A percentile compares a stretch with the other conserved stretches of the same genome.
Evolutionary conservation across 2,888 invertebrate species (phyloP).

Genomic region (Metacarcinus magister): DNA sequence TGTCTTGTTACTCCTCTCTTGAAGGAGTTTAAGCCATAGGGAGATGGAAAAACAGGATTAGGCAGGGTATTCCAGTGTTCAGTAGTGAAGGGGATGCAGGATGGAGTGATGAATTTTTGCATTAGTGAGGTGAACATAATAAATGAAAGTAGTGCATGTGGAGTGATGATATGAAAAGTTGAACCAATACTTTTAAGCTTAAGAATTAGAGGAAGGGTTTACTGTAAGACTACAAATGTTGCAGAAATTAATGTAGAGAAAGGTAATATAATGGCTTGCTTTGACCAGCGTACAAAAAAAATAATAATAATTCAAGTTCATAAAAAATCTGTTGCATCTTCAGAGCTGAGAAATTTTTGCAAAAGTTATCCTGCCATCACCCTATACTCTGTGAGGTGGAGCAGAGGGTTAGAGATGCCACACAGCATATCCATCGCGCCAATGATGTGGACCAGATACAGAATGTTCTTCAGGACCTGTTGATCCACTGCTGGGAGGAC

Average conservation of each 20-base stretch:
- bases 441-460: constrained; percentile 79
- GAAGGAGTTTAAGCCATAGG: no score
- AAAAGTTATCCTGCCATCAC: constrained; percentile 78
- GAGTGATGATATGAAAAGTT: background rate
- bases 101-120: background rate
- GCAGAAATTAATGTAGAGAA: background rate
- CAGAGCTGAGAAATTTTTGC: constrained; percentile 81
- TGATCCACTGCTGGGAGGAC: constrained; percentile 78
- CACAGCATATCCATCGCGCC: constrained; percentile 55
- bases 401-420: constrained; percentile 52
- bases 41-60: background rate
- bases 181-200: background rate
- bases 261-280: no score
- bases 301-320: no score
- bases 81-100: background rate
- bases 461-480: constrained; percentile 79
- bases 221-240: background rate
- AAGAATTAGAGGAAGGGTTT: background rate
- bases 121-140: background rate
- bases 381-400: constrained; percentile 73
- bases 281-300: no score
- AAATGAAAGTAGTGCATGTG: background rate
- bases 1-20: no score
- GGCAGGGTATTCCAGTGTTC: background rate
- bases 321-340: background rate